Percentiles rank a stretch among this genome's conserved stretches.
Conservation (phyloP, 2,113 vertebrate genomes). For the Smithornis capensis region DNA sequence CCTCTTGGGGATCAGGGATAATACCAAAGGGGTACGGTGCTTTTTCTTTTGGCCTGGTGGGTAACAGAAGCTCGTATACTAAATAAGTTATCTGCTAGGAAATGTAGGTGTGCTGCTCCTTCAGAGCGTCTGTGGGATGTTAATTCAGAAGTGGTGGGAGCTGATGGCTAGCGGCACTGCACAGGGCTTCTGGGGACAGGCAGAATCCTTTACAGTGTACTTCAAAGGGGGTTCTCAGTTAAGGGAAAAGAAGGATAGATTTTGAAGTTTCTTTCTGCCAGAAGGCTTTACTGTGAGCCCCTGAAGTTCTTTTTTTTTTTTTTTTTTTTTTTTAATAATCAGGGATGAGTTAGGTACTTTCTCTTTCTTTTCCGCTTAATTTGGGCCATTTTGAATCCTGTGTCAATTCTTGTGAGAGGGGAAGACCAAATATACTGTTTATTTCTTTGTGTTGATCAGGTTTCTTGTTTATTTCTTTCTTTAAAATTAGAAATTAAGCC, state of each 20-base stretch:
- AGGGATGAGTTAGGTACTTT: constrained; percentile 58
- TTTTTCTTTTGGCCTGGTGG: constrained; percentile 62
- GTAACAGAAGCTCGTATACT: constrained; percentile 26
- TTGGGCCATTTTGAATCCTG: constrained; percentile 41
- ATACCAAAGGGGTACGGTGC: constrained; percentile 48
- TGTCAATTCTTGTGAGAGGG: neutral
- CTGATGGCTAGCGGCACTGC: constrained; percentile 41
- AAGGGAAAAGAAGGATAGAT: constrained; percentile 49
- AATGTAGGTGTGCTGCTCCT: constrained; percentile 35
- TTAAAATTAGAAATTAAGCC: neutral
- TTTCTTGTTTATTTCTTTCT: neutral
- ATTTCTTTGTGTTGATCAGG: neutral
- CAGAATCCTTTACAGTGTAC: constrained; percentile 53
- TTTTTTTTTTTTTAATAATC: constrained; percentile 49
- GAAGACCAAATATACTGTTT: neutral
- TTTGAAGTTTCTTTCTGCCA: constrained; percentile 72
- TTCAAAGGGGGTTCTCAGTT: constrained; percentile 57
- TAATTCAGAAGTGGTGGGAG: constrained; percentile 59
- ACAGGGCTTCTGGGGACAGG: constrained; percentile 54
- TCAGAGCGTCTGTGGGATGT: constrained; percentile 43
- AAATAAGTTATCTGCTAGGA: constrained; percentile 65
- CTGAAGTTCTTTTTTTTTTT: constrained; percentile 59
- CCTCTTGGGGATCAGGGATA: constrained; percentile 55
- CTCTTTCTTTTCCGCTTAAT: constrained; percentile 61
- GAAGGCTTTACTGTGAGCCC: constrained; percentile 56